Conservation (phyloP, 2,888 invertebrate species). For the Trisateles emortualis region DNA sequence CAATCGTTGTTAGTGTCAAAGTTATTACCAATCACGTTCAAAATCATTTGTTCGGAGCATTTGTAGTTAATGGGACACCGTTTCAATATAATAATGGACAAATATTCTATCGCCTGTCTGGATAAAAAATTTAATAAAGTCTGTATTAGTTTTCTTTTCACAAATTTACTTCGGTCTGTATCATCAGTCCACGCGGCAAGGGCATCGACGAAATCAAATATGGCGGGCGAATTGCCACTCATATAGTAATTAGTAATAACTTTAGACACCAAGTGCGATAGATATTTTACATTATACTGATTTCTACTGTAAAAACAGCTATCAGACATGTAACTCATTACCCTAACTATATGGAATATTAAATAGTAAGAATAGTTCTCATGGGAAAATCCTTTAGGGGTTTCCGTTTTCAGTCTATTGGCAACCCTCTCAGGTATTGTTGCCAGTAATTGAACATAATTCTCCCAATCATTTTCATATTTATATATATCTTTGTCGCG, state of each 20-base stretch:
- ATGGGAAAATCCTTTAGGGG: slow-evolving; percentile 86
- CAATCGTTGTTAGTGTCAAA: slow-evolving; percentile 86
- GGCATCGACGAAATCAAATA: slow-evolving; percentile 84
- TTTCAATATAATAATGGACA: slow-evolving; percentile 86
- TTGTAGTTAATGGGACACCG: slow-evolving; percentile 77
- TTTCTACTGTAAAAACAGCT: slow-evolving; percentile 61
- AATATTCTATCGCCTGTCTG: slow-evolving; percentile 86
- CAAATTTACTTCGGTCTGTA: slow-evolving; percentile 62
- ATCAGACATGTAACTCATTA: slow-evolving; percentile 87
- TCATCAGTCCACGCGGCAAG: slow-evolving; percentile 82
- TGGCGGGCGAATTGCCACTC: slow-evolving; percentile 71
- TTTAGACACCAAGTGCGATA: slow-evolving; percentile 88
- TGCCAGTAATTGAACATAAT: slow-evolving; percentile 87
- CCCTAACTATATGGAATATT: slow-evolving; percentile 87
- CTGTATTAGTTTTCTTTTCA: slow-evolving; percentile 79
- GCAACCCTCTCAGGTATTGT: slow-evolving; percentile 91
- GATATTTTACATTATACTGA: slow-evolving; percentile 70
- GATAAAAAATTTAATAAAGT: slow-evolving; percentile 85
- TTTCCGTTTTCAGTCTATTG: slow-evolving; percentile 87
- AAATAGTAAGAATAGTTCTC: slow-evolving; percentile 87
- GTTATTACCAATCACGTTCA: slow-evolving; percentile 81
- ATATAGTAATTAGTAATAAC: slow-evolving; percentile 86
- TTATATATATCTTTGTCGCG: slow-evolving; percentile 46
- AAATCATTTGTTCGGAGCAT: slow-evolving; percentile 71
- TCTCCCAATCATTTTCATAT: slow-evolving; percentile 74